phyloP scores from a whole-genome alignment of 2,797 vertebrate species.

The Lerista edwardsae region DNA sequence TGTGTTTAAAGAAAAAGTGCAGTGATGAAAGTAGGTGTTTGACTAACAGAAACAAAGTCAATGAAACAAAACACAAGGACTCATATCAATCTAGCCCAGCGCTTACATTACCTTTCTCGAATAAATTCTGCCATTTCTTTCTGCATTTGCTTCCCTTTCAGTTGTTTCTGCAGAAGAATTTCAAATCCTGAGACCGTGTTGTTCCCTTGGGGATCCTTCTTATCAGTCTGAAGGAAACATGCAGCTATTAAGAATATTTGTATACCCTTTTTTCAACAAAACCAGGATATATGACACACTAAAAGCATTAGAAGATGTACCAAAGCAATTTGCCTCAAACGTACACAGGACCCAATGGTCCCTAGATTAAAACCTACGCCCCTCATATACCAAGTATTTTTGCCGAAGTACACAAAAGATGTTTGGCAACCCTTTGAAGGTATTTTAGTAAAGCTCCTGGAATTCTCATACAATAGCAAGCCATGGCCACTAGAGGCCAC shows the following conservation, averaged over 20 bases:
- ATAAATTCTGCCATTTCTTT: slow-evolving; percentile 98
- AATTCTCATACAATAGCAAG: slow-evolving; percentile 1
- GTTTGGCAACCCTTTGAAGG: not conserved
- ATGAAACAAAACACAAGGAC: not conserved
- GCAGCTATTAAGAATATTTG: not conserved
- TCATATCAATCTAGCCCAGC: not conserved
- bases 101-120: slow-evolving; percentile 88
- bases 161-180: slow-evolving; percentile 94
- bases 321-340: not conserved
- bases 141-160: slow-evolving; percentile 98
- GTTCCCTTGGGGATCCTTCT: slow-evolving; percentile 92
- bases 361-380: not conserved
- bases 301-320: not conserved
- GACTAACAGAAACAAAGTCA: not conserved
- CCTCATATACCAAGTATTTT: not conserved
- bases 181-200: slow-evolving; percentile 91
- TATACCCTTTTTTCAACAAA: too few relatives aligned
- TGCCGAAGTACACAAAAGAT: not conserved
- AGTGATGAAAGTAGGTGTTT: not conserved
- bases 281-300: slow-evolving; percentile 9
- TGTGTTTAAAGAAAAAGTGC: too few relatives aligned
- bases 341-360: not conserved
- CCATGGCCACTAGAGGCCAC: not conserved
- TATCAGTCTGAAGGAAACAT: slow-evolving; percentile 85
- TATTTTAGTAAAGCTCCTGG: not conserved